These are phyloP conservation scores for Damaliscus lunatus DNA, from an alignment of 2,113 vertebrate genomes.

Conservation along the genomic window DNA sequence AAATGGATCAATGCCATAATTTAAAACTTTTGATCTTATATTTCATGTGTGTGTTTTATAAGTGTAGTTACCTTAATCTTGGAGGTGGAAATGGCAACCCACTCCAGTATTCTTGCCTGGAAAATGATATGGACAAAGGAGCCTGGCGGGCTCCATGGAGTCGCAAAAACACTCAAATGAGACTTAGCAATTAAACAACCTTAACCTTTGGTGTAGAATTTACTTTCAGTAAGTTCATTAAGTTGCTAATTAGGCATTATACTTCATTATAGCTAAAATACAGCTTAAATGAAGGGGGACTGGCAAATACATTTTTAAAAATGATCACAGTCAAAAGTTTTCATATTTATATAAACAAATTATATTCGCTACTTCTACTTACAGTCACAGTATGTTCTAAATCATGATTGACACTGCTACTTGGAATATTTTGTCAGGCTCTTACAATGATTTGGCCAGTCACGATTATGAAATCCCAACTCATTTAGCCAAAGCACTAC, in stretches of 20 bases:
- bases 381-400: neutral
- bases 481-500: neutral
- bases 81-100: neutral
- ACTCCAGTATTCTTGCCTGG: neutral
- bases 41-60: neutral
- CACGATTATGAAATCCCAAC: neutral
- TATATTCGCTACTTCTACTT: neutral
- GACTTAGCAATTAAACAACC: neutral
- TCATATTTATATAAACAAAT: neutral
- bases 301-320: neutral
- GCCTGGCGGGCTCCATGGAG: neutral
- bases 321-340: neutral
- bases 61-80: neutral
- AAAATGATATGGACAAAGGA: neutral
- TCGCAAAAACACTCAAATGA: neutral
- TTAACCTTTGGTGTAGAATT: neutral
- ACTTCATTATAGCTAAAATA: neutral
- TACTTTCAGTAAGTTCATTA: neutral
- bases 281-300: neutral
- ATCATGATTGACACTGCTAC: neutral
- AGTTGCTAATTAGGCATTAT: neutral
- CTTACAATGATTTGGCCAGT: neutral
- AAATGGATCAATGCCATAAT: neutral
- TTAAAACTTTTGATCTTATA: neutral
- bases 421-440: constrained; percentile 23